These are phyloP conservation scores for Morbakka virulenta DNA, from an alignment of 30 jellyfish, hydroid and myxozoan genomes.

Conservation along the genomic window DNA sequence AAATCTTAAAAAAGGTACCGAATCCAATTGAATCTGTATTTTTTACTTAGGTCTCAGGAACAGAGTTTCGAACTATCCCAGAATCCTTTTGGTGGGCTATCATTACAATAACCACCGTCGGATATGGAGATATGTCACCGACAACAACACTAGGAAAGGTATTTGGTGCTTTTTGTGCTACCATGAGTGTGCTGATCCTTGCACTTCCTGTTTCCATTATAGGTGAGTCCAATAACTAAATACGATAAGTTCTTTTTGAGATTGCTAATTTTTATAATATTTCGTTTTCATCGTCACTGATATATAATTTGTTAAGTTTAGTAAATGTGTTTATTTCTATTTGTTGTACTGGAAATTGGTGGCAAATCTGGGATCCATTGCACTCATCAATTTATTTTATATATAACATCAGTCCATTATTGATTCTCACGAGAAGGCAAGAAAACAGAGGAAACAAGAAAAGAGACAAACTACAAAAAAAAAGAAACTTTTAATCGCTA, in stretches of 20 bases:
- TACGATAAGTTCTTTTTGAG: not conserved
- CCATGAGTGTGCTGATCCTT: slow-evolving; percentile 88
- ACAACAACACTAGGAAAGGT: slow-evolving; percentile 84
- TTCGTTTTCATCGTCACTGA: not conserved
- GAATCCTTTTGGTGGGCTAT: slow-evolving; percentile 99
- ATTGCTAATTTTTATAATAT: not conserved
- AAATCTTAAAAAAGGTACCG: no score
- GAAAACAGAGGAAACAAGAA: no score
- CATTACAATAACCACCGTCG: slow-evolving; percentile 97
- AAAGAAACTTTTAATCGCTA: no score
- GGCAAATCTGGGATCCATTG: no score
- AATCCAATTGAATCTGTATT: no score
- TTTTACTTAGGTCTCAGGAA: slow-evolving; percentile 51
- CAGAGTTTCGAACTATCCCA: slow-evolving; percentile 91
- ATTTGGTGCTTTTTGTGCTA: slow-evolving; percentile 91
- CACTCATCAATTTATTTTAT: no score
- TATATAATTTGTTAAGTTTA: not conserved
- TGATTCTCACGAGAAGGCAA: no score
- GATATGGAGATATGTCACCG: slow-evolving; percentile 99
- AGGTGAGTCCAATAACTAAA: slow-evolving; percentile 74
- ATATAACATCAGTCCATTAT: no score
- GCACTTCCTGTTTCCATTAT: slow-evolving; percentile 98
- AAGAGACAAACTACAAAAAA: no score
- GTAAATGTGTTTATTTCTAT: not conserved
- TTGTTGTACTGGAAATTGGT: not conserved